Conservation (phyloP, 2,113 vertebrate species). For the Vidua chalybeata region DNA sequence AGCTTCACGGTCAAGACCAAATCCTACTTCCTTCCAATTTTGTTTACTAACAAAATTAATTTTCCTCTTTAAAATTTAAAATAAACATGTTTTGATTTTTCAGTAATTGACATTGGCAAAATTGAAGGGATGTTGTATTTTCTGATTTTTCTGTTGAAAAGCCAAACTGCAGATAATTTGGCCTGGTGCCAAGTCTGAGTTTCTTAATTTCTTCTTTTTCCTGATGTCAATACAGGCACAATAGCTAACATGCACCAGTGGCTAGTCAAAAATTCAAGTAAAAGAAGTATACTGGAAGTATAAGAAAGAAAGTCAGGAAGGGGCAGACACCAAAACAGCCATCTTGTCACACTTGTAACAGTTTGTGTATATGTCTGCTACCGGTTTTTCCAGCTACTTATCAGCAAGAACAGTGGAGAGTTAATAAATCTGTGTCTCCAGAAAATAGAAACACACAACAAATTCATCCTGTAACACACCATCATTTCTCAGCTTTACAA, state of each 20-base stretch:
- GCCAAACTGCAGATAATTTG: conserved; percentile 32
- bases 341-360: neutral
- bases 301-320: neutral
- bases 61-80: conserved; percentile 63
- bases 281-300: neutral
- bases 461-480: conserved; percentile 24
- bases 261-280: neutral
- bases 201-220: neutral
- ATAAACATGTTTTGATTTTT: conserved; percentile 62
- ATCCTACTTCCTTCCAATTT: neutral
- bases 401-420: neutral
- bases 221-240: neutral
- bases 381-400: neutral
- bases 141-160: conserved; percentile 11
- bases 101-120: conserved; percentile 41
- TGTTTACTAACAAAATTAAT: conserved; percentile 67
- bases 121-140: conserved; percentile 25
- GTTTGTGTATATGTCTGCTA: neutral
- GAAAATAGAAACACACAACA: neutral
- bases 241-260: neutral
- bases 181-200: neutral
- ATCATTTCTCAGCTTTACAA: conserved; percentile 18
- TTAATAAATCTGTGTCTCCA: neutral
- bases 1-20: neutral
- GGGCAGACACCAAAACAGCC: neutral